Percentiles rank a stretch among this genome's conserved stretches.
These are phyloP conservation scores for Eulacestoma nigropectus DNA, from an alignment of 2,113 vertebrate species.

Conservation along the genomic window DNA sequence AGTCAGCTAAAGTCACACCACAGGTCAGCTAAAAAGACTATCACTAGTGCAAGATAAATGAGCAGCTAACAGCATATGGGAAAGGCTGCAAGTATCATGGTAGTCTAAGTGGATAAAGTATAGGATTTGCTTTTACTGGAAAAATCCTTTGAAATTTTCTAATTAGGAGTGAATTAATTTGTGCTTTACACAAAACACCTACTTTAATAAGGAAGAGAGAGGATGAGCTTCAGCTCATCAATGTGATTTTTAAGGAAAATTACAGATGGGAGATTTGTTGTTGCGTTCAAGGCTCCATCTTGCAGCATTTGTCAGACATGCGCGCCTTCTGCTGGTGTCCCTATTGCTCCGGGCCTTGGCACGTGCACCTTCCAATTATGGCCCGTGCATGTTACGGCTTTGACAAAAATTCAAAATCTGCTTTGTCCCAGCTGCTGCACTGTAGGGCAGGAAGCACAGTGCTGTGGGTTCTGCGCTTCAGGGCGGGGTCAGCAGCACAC, in stretches of 20 bases:
- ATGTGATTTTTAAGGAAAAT: not conserved
- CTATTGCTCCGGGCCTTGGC: not conserved
- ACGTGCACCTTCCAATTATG: fast-evolving
- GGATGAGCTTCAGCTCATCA: not conserved
- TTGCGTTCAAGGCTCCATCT: not conserved
- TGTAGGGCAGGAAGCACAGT: fast-evolving
- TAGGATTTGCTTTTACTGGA: not conserved
- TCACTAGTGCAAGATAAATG: constrained; percentile 37
- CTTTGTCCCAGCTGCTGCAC: not conserved
- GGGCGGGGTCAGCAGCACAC: not conserved
- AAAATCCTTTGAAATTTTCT: not conserved
- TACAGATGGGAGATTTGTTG: not conserved
- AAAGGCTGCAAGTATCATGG: not conserved
- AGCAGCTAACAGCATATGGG: constrained; percentile 4
- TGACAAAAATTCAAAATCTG: not conserved
- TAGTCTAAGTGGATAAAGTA: not conserved
- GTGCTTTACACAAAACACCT: not conserved
- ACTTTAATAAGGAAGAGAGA: not conserved
- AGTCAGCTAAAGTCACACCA: constrained; percentile 12
- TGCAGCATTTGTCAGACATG: not conserved
- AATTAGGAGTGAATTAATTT: not conserved
- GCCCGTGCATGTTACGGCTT: fast-evolving
- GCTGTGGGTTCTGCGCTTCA: not conserved
- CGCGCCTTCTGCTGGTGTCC: not conserved
- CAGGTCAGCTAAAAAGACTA: constrained; percentile 35